phyloP scores from a whole-genome alignment of 2,113 vertebrate genomes.

The Cyphomyrus plagiostoma region DNA sequence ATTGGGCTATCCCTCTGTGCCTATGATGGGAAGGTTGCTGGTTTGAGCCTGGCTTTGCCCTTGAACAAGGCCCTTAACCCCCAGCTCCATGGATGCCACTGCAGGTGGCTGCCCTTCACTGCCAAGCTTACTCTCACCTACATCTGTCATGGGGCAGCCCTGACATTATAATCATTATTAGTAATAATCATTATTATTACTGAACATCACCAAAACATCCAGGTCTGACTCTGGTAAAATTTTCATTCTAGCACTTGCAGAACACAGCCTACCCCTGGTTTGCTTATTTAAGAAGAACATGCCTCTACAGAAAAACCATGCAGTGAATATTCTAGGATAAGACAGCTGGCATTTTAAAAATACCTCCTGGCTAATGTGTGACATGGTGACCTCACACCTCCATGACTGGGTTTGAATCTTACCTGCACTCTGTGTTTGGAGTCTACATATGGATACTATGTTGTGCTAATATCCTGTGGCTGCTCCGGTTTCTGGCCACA shows the following conservation, averaged over 20 bases:
- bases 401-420: neutral
- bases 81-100: neutral
- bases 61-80: neutral
- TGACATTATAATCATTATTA: no score
- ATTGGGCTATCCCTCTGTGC: neutral
- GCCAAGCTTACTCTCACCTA: neutral
- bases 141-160: neutral
- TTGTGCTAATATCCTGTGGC: neutral
- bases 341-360: neutral
- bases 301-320: neutral
- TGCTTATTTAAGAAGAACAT: neutral
- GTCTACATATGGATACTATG: neutral
- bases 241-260: neutral
- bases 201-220: neutral
- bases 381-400: neutral
- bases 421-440: neutral
- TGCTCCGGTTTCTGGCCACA: neutral
- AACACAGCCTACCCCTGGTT: neutral
- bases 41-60: neutral
- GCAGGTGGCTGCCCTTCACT: neutral
- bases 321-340: neutral
- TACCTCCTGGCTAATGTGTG: neutral
- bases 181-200: neutral
- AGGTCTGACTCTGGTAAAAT: neutral
- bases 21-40: neutral